Conservation (phyloP, 2,888 invertebrate genomes). For the Temnothorax rugatulus region DNA sequence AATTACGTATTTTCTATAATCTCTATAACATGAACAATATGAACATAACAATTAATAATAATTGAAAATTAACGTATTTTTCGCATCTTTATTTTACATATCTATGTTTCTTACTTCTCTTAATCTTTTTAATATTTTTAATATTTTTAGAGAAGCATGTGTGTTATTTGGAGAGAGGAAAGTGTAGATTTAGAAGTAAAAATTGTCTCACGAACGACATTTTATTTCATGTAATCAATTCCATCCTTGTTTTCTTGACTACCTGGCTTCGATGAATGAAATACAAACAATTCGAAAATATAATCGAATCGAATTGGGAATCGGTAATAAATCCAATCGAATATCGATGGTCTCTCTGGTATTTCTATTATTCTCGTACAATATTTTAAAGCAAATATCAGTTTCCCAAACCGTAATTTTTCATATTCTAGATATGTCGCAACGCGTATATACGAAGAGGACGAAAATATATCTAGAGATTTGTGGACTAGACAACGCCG, state of each 20-base stretch:
- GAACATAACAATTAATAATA: background rate
- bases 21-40: background rate
- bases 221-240: slow-evolving; percentile 17
- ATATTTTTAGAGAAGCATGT: background rate
- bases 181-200: background rate
- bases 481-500: slow-evolving; percentile 55
- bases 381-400: slow-evolving; percentile 2
- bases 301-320: background rate
- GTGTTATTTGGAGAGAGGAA: too few relatives aligned
- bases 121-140: background rate
- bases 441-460: background rate
- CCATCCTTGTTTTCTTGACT: background rate
- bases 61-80: background rate
- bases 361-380: background rate
- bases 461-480: slow-evolving; percentile 67
- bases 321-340: slow-evolving; percentile 34
- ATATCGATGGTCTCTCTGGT: background rate
- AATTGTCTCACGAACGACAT: background rate
- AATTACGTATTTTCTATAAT: background rate
- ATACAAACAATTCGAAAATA: slow-evolving; percentile 22
- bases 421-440: background rate
- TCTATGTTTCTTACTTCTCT: background rate
- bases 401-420: slow-evolving; percentile 10
- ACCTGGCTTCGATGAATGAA: slow-evolving; percentile 10
- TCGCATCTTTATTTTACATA: background rate